Conservation (phyloP, 2,888 invertebrate species). For the Papilio demoleus region DNA sequence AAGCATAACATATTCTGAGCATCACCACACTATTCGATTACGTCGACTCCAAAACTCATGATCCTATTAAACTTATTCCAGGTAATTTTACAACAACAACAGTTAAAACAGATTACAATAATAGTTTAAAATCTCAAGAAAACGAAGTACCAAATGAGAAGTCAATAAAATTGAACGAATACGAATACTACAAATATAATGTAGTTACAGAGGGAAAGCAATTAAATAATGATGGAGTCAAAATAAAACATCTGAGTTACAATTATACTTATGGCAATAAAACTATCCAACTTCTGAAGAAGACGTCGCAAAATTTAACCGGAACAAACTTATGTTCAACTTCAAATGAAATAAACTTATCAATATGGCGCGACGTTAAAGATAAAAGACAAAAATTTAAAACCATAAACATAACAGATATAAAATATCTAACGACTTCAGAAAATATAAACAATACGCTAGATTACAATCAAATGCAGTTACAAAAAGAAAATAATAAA, state of each 20-base stretch:
- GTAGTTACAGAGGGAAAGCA: constrained; percentile 24
- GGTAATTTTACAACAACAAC: constrained; percentile 5
- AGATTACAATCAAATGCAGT: background rate
- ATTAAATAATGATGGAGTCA: background rate
- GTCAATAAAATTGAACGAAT: constrained; percentile 11
- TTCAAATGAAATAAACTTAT: constrained; percentile 13
- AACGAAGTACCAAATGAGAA: background rate
- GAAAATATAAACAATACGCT: background rate
- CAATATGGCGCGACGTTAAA: constrained; percentile 15
- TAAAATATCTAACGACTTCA: constrained; percentile 18
- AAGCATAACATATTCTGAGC: background rate
- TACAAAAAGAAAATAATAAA: constrained; percentile 19
- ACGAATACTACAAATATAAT: constrained; percentile 33
- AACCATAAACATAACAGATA: constrained; percentile 9
- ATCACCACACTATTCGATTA: background rate
- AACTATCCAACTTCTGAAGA: constrained; percentile 1
- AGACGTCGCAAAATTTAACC: constrained; percentile 12
- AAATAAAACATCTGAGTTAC: constrained; percentile 22
- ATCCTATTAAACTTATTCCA: background rate
- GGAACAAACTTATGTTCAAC: constrained; percentile 8
- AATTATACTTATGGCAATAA: constrained; percentile 23
- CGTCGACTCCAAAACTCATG: background rate
- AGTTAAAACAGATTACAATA: background rate
- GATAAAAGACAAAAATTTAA: constrained; percentile 19
- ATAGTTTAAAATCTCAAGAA: background rate